phyloP scores from a whole-genome alignment of 2,888 invertebrate species.

The Drosophila cognata region DNA sequence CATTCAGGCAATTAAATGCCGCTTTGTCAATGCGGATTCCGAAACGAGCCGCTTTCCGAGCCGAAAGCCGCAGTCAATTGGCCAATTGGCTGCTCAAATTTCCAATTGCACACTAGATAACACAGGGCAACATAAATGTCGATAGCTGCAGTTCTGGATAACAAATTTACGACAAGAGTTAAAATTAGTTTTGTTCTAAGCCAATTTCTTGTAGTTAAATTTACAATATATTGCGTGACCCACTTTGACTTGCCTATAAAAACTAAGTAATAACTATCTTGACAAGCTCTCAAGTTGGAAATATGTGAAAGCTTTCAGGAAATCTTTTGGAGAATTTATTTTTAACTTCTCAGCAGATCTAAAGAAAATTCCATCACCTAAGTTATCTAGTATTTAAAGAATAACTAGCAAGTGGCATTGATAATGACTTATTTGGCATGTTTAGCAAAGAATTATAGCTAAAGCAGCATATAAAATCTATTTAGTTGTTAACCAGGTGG shows the following conservation, averaged over 20 bases:
- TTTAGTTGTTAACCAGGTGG: constrained; percentile 16
- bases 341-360: not conserved
- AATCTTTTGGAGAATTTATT: not conserved
- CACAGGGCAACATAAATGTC: constrained; percentile 43
- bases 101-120: constrained; percentile 53
- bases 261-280: not conserved
- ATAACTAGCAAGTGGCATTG: not conserved
- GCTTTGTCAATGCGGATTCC: constrained; percentile 78
- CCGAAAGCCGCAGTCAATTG: constrained; percentile 48
- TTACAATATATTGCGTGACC: not conserved
- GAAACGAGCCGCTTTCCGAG: constrained; percentile 54
- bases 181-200: not conserved
- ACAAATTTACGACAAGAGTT: not conserved
- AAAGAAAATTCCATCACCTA: not conserved
- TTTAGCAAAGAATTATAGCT: not conserved
- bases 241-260: not conserved
- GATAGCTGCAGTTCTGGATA: not conserved
- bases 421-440: not conserved
- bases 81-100: constrained; percentile 64
- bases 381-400: not conserved
- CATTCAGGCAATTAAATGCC: constrained; percentile 66
- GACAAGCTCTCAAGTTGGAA: not conserved
- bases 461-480: not conserved
- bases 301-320: not conserved
- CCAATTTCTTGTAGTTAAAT: not conserved